phyloP scores from a whole-genome alignment of 2,113 vertebrate genomes.

The Atractosteus spatula region DNA sequence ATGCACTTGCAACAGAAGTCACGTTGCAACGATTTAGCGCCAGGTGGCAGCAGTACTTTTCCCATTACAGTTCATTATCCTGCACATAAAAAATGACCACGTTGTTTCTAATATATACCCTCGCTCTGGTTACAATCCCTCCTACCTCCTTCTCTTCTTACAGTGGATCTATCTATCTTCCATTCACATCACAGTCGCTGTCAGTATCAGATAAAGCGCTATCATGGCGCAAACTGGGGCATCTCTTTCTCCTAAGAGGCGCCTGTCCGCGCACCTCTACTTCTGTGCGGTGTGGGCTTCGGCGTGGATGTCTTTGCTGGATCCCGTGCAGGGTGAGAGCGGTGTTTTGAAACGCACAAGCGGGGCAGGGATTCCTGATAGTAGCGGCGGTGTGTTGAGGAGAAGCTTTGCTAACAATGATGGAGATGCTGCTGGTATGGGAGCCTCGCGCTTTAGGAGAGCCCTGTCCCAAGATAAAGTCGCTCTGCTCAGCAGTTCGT shows the following conservation, averaged over 20 bases:
- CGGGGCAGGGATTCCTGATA: constrained; percentile 43
- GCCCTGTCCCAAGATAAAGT: constrained; percentile 70
- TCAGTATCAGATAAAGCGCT: constrained; percentile 56
- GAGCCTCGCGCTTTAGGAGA: constrained; percentile 60
- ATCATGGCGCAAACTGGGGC: constrained; percentile 68
- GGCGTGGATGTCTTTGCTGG: constrained; percentile 55
- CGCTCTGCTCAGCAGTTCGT: constrained; percentile 88
- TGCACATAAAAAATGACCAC: constrained; percentile 50
- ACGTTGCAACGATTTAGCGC: constrained; percentile 32
- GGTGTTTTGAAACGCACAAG: constrained; percentile 48
- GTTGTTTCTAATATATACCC: constrained; percentile 61
- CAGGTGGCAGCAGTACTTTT: constrained; percentile 68
- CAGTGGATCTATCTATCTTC: constrained; percentile 64
- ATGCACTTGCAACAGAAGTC: too few species aligned
- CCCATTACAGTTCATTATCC: constrained; percentile 32
- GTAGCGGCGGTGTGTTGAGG: constrained; percentile 29
- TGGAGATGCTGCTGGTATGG: constrained; percentile 29
- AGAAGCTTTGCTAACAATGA: constrained; percentile 32
- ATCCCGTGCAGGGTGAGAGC: constrained; percentile 53
- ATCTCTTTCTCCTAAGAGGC: constrained; percentile 46
- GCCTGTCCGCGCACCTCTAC: constrained; percentile 50
- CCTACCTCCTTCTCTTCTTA: constrained; percentile 40
- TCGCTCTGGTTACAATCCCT: constrained; percentile 53
- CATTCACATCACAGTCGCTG: constrained; percentile 57
- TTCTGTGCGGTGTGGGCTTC: constrained; percentile 41